Conservation (phyloP, 2,888 invertebrate genomes). For the Drosophila cyrtoloma region DNA sequence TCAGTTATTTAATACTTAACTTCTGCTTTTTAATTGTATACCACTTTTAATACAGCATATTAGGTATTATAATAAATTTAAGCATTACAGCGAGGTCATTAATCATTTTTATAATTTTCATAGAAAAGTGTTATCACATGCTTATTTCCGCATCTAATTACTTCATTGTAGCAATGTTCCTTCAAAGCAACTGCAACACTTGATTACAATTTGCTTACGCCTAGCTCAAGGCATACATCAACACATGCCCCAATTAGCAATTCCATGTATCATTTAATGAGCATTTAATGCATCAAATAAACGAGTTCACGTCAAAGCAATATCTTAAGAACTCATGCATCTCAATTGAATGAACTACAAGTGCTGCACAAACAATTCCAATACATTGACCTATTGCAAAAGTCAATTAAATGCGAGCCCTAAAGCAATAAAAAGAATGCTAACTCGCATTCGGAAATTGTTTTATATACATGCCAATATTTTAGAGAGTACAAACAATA, state of each 20-base stretch:
- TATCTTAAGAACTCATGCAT: constrained; percentile 15
- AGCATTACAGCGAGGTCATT: neutral
- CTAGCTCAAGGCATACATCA: constrained; percentile 16
- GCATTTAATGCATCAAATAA: constrained; percentile 25
- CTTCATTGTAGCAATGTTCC: neutral
- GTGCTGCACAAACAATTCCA: constrained; percentile 35
- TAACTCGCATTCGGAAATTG: constrained; percentile 37
- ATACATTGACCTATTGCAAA: constrained; percentile 46
- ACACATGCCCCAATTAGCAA: constrained; percentile 36
- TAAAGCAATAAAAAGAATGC: constrained; percentile 17
- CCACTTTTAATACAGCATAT: neutral
- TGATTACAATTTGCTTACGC: constrained; percentile 9
- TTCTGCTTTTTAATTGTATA: neutral
- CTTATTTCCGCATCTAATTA: neutral
- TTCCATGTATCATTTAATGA: constrained; percentile 31
- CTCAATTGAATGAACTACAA: constrained; percentile 46
- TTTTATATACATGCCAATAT: constrained; percentile 24
- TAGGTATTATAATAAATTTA: neutral
- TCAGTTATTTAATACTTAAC: neutral
- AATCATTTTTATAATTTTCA: neutral
- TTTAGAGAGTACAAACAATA: constrained; percentile 24
- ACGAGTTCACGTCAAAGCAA: constrained; percentile 18
- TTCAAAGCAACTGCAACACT: constrained; percentile 1
- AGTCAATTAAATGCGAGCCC: constrained; percentile 66
- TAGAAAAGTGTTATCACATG: neutral